These are phyloP conservation scores for Catharus ustulatus DNA, from an alignment of 2,797 vertebrate genomes.

Conservation along the genomic window DNA sequence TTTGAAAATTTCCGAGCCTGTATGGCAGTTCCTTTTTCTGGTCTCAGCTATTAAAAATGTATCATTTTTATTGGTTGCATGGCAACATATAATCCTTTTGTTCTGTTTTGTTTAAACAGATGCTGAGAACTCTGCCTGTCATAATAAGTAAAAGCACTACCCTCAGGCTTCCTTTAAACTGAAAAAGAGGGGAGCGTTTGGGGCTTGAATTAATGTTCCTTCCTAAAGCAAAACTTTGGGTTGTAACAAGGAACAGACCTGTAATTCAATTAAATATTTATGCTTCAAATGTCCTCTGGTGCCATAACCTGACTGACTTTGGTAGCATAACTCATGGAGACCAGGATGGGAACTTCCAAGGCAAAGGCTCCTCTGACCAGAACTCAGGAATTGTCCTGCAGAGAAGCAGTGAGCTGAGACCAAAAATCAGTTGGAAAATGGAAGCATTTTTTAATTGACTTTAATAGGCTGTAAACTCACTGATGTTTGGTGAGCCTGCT, in stretches of 20 bases:
- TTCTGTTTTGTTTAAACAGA: conserved; percentile 67
- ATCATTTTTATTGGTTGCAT: conserved; percentile 60
- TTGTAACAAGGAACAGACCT: neutral
- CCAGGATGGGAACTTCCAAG: neutral
- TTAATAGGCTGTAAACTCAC: neutral
- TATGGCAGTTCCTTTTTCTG: neutral
- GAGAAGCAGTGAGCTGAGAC: neutral
- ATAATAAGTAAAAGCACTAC: conserved; percentile 41
- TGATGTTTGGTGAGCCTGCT: neutral
- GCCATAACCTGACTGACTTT: neutral
- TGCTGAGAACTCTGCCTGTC: conserved; percentile 51
- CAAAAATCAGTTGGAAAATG: neutral
- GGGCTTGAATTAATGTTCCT: neutral
- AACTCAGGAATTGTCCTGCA: neutral
- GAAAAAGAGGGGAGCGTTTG: neutral
- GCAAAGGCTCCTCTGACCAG: neutral
- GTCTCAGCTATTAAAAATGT: conserved; percentile 49
- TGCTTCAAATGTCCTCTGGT: neutral
- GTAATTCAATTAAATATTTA: neutral
- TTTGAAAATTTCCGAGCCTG: neutral
- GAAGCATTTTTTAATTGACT: neutral
- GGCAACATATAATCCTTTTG: conserved; percentile 63
- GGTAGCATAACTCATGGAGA: neutral
- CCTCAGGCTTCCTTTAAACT: conserved; percentile 20
- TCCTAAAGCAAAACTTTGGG: neutral